Evolutionary conservation across 2,888 invertebrate species (phyloP), one percentile per base, ranked within the genome.

Genomic region (Gibbula magus): DNA sequence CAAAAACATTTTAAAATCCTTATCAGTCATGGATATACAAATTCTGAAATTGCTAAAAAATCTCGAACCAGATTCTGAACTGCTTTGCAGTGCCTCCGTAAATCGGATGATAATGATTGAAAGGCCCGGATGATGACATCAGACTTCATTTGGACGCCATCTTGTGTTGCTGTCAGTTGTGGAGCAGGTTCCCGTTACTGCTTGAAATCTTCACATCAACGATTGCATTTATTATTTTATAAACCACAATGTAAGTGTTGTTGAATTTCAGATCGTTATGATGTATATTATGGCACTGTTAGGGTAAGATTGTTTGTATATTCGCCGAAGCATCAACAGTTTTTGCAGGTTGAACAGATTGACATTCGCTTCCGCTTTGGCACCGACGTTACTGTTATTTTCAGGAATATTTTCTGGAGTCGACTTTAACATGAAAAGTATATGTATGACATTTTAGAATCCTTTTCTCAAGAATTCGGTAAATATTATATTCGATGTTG

Each of bases 101-200:
- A 45, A 45, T 74, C 74, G 51, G 51, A 78, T 78, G 78, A 52
- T 77, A 56, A 73, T 76, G 53, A 77, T 51, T 35, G 74, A 77
- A 81, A 73, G 82, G 52, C 86, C 86, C 86, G 86, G 85, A 86
- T 86, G 83, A 86, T 85, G 86, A 85, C 85, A 85, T 86, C 86
- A 85, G 80, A 82, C 78, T 79, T 75, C 75, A 78, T 82, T 81
- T 80, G 80, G 80, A 78, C 83, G 78, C 83, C 83, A 83, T 83
- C 74, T 81, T 83, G 76, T 76, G 53, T 35, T 39, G 76, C 76
- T 32, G 76, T 76, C 56, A 56, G 18, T 54, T 54, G 54, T 20
- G 56, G 25, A 54, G 56, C 56, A 51, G 51, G 53, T 53, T 54
- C 53, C 56, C 56, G 56, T 56, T 76, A 32, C 20, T 56, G 35